A percentile compares a stretch with the other conserved stretches of the same genome.
Evolutionary conservation across 2,113 vertebrate species (phyloP).

Genomic region (Xenus cinereus): DNA sequence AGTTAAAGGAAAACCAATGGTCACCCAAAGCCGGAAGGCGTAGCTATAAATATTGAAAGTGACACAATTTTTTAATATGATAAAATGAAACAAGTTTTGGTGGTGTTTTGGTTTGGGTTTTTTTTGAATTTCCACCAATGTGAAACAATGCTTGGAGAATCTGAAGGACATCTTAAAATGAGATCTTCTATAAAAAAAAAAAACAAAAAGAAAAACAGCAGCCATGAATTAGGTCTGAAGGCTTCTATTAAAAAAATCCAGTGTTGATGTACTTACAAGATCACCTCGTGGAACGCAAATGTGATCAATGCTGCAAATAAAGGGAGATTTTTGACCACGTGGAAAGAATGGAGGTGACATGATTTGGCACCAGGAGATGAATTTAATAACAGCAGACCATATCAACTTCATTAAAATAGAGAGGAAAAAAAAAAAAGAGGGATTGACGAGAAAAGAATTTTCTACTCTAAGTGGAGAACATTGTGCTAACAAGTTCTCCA

Average conservation of each 20-base stretch:
- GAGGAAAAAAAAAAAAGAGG: not conserved
- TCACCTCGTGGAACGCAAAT: not conserved
- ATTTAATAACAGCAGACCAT: constrained; percentile 49
- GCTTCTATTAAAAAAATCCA: not conserved
- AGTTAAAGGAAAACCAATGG: not conserved
- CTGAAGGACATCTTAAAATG: not conserved
- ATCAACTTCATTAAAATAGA: constrained; percentile 46
- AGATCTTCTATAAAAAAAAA: not conserved
- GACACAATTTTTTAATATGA: not conserved
- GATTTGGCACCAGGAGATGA: constrained; percentile 43
- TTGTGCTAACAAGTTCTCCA: not conserved
- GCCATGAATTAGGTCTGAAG: not conserved
- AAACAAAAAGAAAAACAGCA: not conserved
- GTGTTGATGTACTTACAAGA: not conserved
- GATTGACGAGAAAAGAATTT: constrained; percentile 57
- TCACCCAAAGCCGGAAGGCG: not conserved
- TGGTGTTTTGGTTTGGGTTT: too few relatives aligned
- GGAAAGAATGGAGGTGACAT: not conserved
- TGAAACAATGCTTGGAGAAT: not conserved
- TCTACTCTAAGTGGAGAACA: not conserved
- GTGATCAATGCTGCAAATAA: not conserved
- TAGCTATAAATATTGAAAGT: not conserved
- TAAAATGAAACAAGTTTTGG: not conserved
- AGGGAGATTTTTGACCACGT: constrained; percentile 7
- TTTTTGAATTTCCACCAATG: not conserved